These are phyloP conservation scores for Drosophila glabriapex DNA, from an alignment of 2,888 invertebrate genomes.

Conservation along the genomic window DNA sequence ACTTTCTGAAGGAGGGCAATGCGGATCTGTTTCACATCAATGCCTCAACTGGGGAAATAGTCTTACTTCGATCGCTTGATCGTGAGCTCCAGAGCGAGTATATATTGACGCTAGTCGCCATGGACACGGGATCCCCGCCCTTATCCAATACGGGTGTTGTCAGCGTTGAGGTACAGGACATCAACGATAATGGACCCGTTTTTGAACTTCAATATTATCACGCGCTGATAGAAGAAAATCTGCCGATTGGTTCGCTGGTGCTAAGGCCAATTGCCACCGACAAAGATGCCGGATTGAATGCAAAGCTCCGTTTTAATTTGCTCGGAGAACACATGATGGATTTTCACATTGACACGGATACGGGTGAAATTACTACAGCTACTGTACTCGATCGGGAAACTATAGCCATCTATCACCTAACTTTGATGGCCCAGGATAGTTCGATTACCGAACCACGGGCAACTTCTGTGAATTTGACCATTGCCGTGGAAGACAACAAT, in stretches of 20 bases:
- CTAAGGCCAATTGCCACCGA: constrained; percentile 92
- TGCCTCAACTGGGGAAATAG: constrained; percentile 96
- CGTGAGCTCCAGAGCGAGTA: constrained; percentile 94
- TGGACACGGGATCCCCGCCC: constrained; percentile 98
- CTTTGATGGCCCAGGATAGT: constrained; percentile 94
- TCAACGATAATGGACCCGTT: constrained; percentile 96
- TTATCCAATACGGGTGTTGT: constrained; percentile 97
- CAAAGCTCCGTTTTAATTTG: constrained; percentile 94
- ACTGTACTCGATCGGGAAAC: constrained; percentile 92
- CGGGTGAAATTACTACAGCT: constrained; percentile 92
- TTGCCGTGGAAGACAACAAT: constrained; percentile 92
- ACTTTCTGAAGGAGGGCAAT: constrained; percentile 97
- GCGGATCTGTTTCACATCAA: constrained; percentile 96
- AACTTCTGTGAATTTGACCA: constrained; percentile 93
- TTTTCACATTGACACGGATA: constrained; percentile 92
- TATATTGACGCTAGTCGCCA: constrained; percentile 94
- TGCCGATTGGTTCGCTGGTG: constrained; percentile 91
- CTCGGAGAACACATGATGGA: constrained; percentile 92
- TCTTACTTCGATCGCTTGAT: constrained; percentile 92
- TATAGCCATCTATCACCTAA: constrained; percentile 91
- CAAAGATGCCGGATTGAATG: constrained; percentile 93
- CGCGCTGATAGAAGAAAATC: constrained; percentile 93
- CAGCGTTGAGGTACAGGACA: constrained; percentile 95
- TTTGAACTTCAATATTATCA: constrained; percentile 93
- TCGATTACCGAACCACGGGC: constrained; percentile 94